Percentiles rank a stretch among this genome's conserved stretches.
These are phyloP conservation scores for Megalops atlanticus DNA, from an alignment of 2,113 vertebrate species.

Conservation along the genomic window DNA sequence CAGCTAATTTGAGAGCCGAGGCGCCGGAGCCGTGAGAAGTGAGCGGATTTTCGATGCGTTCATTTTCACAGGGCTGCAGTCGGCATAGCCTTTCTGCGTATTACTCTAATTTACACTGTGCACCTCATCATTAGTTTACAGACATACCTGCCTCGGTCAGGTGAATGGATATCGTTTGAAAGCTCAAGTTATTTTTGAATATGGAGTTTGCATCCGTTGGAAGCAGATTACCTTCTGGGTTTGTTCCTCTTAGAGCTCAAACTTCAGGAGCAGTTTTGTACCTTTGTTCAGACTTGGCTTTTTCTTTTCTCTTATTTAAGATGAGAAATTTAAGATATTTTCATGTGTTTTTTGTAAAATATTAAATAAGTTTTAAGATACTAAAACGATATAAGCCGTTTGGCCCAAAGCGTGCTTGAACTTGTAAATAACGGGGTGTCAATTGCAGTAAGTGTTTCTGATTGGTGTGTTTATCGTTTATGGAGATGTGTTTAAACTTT, in stretches of 20 bases:
- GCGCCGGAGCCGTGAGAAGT: background rate
- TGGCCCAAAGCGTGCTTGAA: constrained; percentile 79
- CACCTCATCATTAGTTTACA: constrained; percentile 74
- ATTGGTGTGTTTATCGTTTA: constrained; percentile 87
- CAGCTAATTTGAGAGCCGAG: background rate
- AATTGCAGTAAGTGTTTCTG: constrained; percentile 80
- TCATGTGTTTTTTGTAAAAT: constrained; percentile 90
- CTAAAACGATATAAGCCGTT: constrained; percentile 80
- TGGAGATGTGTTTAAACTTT: constrained; percentile 91
- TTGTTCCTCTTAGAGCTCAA: constrained; percentile 57
- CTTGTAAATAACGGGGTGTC: constrained; percentile 81
- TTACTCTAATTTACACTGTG: constrained; percentile 56
- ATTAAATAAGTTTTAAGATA: constrained; percentile 66
- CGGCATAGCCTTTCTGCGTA: constrained; percentile 67
- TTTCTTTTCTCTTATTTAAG: constrained; percentile 85
- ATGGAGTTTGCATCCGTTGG: constrained; percentile 41
- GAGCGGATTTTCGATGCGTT: constrained; percentile 53
- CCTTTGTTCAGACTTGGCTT: constrained; percentile 76
- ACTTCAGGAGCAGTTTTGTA: constrained; percentile 78
- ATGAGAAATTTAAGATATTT: constrained; percentile 86
- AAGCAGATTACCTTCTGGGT: constrained; percentile 14
- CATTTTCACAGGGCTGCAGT: constrained; percentile 38
- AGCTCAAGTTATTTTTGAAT: constrained; percentile 77
- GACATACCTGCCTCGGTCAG: constrained; percentile 77
- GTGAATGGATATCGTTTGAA: constrained; percentile 74